Evolutionary conservation across 92 coral and sea anemone genomes (phyloP).

Genomic region (Palythoa heliodiscus): DNA sequence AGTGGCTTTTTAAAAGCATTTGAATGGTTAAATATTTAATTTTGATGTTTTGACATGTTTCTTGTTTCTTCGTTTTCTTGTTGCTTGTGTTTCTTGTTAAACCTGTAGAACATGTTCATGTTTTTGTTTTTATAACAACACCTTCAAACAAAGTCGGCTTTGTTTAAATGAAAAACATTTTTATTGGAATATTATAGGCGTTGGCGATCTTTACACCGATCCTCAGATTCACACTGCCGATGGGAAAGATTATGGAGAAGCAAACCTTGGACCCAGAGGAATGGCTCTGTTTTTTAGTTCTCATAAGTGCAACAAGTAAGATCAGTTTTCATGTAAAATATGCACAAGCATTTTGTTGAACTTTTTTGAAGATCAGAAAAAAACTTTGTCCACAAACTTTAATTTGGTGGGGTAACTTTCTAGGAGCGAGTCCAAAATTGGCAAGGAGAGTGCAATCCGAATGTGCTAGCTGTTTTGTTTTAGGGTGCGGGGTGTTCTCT

Average conservation of each 20-base stretch:
- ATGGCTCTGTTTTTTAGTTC: slow-evolving; percentile 97
- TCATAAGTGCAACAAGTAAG: slow-evolving; percentile 94
- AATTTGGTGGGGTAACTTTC: not conserved
- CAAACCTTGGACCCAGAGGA: slow-evolving; percentile 91
- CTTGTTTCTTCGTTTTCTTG: too few relatives aligned
- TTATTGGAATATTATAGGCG: slow-evolving; percentile 61
- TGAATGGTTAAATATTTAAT: too few relatives aligned
- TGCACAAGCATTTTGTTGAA: not conserved
- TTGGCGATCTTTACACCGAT: slow-evolving; percentile 97
- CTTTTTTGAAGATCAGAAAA: not conserved
- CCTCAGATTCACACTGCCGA: slow-evolving; percentile 96
- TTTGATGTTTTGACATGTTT: too few relatives aligned
- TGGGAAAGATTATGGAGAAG: slow-evolving; percentile 90
- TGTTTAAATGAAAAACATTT: not conserved
- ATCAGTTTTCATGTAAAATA: not conserved
- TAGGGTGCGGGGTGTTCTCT: too few relatives aligned
- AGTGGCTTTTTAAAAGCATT: too few relatives aligned
- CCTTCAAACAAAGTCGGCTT: not conserved
- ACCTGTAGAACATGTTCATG: too few relatives aligned
- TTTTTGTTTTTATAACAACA: too few relatives aligned
- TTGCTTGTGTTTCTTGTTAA: too few relatives aligned
- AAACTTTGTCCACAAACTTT: not conserved
- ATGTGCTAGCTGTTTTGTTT: too few relatives aligned
- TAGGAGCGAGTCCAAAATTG: not conserved
- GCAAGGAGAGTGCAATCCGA: too few relatives aligned